phyloP scores from a whole-genome alignment of 2,888 invertebrate species.

The Pollenia labialis region DNA sequence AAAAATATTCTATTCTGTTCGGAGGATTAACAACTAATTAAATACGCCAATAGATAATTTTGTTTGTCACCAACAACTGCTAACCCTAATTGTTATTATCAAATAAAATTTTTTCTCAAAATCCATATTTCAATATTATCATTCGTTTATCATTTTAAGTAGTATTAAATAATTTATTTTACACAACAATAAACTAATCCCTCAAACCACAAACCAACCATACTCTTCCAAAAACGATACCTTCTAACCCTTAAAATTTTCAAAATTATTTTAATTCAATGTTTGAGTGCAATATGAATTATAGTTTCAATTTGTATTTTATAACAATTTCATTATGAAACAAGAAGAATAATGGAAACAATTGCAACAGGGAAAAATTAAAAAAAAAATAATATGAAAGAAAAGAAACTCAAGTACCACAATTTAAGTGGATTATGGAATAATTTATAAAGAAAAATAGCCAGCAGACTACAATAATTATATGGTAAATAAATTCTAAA shows the following conservation, averaged over 20 bases:
- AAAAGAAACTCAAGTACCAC: slow-evolving; percentile 71
- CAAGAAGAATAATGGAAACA: slow-evolving; percentile 62
- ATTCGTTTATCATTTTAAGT: slow-evolving; percentile 17
- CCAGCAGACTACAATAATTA: slow-evolving; percentile 70
- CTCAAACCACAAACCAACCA: slow-evolving; percentile 6
- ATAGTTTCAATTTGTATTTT: slow-evolving; percentile 31
- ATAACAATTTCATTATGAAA: slow-evolving; percentile 13
- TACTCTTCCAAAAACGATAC: neutral
- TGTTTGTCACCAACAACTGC: slow-evolving; percentile 7
- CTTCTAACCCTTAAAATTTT: slow-evolving; percentile 45
- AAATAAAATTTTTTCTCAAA: slow-evolving; percentile 16
- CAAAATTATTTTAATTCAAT: neutral
- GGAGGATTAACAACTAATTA: neutral
- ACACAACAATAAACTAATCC: slow-evolving; percentile 25
- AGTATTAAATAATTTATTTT: slow-evolving; percentile 14
- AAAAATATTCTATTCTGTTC: too few species aligned
- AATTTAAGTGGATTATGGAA: slow-evolving; percentile 73
- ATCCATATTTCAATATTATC: slow-evolving; percentile 7
- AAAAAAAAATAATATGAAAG: slow-evolving; percentile 13
- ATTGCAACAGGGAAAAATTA: slow-evolving; percentile 52
- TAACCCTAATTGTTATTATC: slow-evolving; percentile 28
- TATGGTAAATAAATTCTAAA: slow-evolving; percentile 68
- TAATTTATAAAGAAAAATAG: slow-evolving; percentile 69
- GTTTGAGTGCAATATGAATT: slow-evolving; percentile 11
- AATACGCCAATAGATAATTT: neutral